Evolutionary conservation across 1,140 invertebrate species (phyloP), one percentile per base, ranked within the genome.

Genomic region (Varroa destructor): DNA sequence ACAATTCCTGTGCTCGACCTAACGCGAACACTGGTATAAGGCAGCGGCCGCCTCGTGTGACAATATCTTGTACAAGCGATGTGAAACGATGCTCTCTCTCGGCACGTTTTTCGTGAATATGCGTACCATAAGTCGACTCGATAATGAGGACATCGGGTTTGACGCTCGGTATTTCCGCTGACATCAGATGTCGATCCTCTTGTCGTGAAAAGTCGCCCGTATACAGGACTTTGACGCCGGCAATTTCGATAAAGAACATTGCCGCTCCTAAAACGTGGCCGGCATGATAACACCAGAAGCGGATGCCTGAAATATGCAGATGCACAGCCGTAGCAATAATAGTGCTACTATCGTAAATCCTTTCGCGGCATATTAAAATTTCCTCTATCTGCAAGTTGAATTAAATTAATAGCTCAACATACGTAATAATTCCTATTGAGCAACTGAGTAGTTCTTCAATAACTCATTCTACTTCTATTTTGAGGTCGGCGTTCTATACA

Each of bases 161-260:
- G 46, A 97, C 87, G 58, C 88, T 90, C 0, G 97, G 97, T 76
- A 99, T 93, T 83, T 99, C 97, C 0, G 97, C 97, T 1, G 93
- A 92, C 92, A 98, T 98, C 74, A 99, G 86, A 86, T 99, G 97
- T 43, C 97, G 82, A 82, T 99, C 96, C 83, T 99, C 97, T 82
- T 98, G 93, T 51, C 96, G 81, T 36, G 94, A 98, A 80, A 99
- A 99, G 78, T 99, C 97, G 0, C 97, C 97, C 0, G 97, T 99
- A 78, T 99, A 99, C 1, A 99, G 80, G 71, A 97, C 86, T 82
- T 93, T 93, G 14, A 96, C 90, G 43, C 93, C 96, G 71, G 95
- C 96, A 74, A 99, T 99, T 85, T 99, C 96, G 72, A 99, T 94
- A 93, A 99, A 97, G 78, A 99, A 99, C 96, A 99, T 99, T 43